Evolutionary conservation across 2,888 invertebrate genomes (phyloP), one percentile per base, ranked within the genome.

Genomic region (Calameuta filiformis): DNA sequence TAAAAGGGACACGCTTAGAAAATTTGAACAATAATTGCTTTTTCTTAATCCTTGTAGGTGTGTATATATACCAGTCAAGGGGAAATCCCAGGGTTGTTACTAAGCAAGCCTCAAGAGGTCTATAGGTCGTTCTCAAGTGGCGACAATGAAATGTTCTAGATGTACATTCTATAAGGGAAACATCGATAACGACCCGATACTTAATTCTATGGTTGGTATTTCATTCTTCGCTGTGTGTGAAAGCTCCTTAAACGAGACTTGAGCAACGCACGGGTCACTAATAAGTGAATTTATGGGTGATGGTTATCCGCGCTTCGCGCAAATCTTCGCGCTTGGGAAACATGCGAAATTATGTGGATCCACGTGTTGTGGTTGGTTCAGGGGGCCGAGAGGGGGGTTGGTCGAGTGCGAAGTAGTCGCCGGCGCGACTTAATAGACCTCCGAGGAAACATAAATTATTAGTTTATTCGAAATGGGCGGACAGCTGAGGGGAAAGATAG

Each of bases 391-490:
- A 35, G 37, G 37, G 37, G 40, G 40, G 15, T 4, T 2, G 15
- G 40, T 23, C 56, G 23, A 56, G 56, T 56, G 56, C 56, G 56
- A 56, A 56, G 56, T 56, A 56, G 56, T 56, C 56, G 56, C 56
- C 23, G 56, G 56, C 56, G 56, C 56, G 56, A 73, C 81, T 83
- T 85, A 85, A 85, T 84, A 85, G 85, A 81, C 82, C 83, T 76
- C 81, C 78, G 82, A 75, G 85, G 79, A 82, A 82, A 78, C 81
- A 69, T 84, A 82, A 85, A 83, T 84, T 83, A 85, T 84, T 81
- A 76, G 81, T 80, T 76, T 76, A 75, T 81, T 71, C 71, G 71
- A 71, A 71, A 71, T 12, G 71, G 31, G 71, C 71, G 71, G 71
- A 33, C 71, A n/a, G 33, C 71, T 11, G 71, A 31, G 33, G 31